Conservation (phyloP, 2,797 vertebrate genomes). For the Etheostoma perlongum region DNA sequence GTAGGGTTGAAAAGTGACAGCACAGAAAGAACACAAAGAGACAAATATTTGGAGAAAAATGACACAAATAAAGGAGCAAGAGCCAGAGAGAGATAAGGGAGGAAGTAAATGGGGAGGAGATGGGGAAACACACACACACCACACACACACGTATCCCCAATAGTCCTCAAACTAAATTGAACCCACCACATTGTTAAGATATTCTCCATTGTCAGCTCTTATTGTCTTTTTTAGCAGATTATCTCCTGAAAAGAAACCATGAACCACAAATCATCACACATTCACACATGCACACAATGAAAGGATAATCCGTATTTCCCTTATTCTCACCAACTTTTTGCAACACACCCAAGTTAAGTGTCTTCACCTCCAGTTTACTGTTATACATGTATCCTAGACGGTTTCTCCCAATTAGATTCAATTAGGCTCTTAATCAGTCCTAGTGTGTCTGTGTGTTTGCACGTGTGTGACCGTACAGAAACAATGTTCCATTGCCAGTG, state of each 20-base stretch:
- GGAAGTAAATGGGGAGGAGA: not conserved
- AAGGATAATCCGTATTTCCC: not conserved
- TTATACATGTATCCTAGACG: conserved; percentile 4
- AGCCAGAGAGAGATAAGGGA: not conserved
- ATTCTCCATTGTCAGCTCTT: conserved; percentile 23
- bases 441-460: conserved; percentile 5
- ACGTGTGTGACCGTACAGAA: not conserved
- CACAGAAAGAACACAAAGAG: conserved; percentile 13
- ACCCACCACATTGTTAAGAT: conserved; percentile 8
- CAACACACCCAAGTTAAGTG: not conserved
- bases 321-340: conserved; percentile 6
- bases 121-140: not conserved
- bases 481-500: conserved; percentile 25
- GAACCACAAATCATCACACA: conserved; percentile 1
- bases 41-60: not conserved
- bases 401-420: conserved; percentile 42
- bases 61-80: not conserved
- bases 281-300: not conserved
- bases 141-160: not conserved
- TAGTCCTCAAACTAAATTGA: conserved; percentile 2
- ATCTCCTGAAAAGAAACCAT: conserved; percentile 20
- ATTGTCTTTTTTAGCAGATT: conserved; percentile 28
- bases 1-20: not conserved
- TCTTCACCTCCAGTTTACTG: conserved; percentile 18
- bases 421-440: conserved; percentile 45